Evolutionary conservation across 2,113 vertebrate species (phyloP).

Genomic region (Aythya baeri): DNA sequence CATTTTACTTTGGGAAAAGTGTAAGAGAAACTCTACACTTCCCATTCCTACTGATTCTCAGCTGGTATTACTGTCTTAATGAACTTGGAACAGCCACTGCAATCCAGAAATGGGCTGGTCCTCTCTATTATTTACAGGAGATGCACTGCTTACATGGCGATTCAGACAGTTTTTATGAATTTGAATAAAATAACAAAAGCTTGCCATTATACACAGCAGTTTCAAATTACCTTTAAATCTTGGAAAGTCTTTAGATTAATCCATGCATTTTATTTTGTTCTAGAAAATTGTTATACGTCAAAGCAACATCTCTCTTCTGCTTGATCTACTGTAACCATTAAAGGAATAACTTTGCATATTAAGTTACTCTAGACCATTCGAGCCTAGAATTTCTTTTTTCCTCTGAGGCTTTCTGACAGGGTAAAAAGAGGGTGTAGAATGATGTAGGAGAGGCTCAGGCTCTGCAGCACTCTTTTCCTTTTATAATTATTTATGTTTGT

Average conservation of each 20-base stretch:
- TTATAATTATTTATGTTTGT: background rate
- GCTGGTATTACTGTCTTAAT: background rate
- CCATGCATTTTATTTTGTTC: background rate
- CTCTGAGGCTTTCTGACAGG: background rate
- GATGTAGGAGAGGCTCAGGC: background rate
- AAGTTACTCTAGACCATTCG: background rate
- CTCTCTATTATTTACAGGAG: constrained; percentile 10
- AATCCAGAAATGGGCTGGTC: background rate
- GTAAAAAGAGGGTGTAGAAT: background rate
- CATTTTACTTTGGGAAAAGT: background rate
- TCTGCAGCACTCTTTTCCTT: background rate
- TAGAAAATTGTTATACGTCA: background rate
- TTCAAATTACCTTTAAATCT: constrained; percentile 10
- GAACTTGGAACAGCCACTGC: background rate
- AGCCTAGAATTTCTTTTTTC: background rate
- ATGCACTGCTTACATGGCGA: background rate
- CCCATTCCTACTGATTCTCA: constrained; percentile 4
- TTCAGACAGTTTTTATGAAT: background rate
- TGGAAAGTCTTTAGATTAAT: background rate
- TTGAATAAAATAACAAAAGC: background rate
- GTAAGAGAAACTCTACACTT: background rate
- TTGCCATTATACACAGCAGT: background rate
- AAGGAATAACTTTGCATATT: background rate
- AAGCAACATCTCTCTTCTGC: background rate
- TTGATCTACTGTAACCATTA: background rate